A percentile compares a stretch with the other conserved stretches of the same genome.
Conservation (phyloP, 2,113 vertebrate genomes). For the Phodopus roborovskii region DNA sequence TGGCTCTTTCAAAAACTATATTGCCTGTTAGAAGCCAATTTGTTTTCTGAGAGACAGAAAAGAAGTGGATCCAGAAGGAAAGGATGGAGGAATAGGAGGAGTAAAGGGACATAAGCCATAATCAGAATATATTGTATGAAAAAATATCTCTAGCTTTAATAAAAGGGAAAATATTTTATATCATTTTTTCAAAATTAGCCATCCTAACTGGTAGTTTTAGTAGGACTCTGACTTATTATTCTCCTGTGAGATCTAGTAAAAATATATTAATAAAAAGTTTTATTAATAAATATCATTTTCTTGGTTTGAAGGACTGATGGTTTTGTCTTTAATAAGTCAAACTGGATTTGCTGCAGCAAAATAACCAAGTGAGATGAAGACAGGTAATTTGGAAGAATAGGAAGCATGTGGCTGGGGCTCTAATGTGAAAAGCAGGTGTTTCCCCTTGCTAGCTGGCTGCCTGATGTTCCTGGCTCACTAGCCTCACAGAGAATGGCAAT, state of each 20-base stretch:
- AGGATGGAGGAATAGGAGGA: background rate
- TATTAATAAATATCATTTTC: constrained; percentile 39
- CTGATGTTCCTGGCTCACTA: constrained; percentile 14
- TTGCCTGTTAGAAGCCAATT: background rate
- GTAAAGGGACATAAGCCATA: background rate
- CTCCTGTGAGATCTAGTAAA: background rate
- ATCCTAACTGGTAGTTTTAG: background rate
- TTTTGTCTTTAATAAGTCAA: constrained; percentile 8
- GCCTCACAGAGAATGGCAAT: constrained; percentile 3
- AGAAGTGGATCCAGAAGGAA: background rate
- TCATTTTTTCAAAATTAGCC: background rate
- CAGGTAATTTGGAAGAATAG: background rate
- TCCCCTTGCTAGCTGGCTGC: background rate
- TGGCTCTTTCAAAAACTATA: background rate
- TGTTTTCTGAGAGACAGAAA: background rate
- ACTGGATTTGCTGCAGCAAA: background rate
- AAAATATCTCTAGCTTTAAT: background rate
- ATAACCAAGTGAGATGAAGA: constrained; percentile 22
- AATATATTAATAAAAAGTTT: background rate
- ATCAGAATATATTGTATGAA: background rate
- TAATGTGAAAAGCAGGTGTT: background rate
- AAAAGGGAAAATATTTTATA: background rate
- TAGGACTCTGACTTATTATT: constrained; percentile 30
- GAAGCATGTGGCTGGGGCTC: background rate
- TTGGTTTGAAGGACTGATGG: background rate